Conservation (phyloP, 2,113 vertebrate genomes). For the Athene cunicularia region DNA sequence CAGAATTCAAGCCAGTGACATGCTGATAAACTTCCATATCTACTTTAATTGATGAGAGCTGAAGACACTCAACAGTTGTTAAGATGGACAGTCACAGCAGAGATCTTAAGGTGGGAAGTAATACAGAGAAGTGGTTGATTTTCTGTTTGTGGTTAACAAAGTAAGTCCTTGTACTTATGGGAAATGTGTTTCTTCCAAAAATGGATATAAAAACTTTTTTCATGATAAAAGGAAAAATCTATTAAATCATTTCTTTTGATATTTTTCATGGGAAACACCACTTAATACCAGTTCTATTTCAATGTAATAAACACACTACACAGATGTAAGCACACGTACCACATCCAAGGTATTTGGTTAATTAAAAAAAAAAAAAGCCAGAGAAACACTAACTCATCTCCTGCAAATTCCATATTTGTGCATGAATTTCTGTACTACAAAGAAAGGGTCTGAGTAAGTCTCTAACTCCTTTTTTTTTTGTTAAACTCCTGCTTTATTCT, state of each 20-base stretch:
- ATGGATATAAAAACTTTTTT: neutral
- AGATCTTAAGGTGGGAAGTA: neutral
- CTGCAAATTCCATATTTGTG: neutral
- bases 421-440: neutral
- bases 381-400: neutral
- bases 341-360: neutral
- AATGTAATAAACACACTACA: neutral
- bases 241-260: neutral
- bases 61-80: neutral
- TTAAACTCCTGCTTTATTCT: neutral
- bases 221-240: neutral
- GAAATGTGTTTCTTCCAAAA: neutral
- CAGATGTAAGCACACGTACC: neutral
- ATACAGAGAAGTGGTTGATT: neutral
- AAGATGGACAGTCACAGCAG: neutral
- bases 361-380: neutral
- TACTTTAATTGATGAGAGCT: neutral
- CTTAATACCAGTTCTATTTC: neutral
- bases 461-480: neutral
- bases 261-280: neutral
- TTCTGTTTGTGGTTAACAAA: conserved; percentile 7
- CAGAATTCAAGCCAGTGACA: neutral
- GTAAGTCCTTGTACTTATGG: neutral
- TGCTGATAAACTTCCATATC: neutral
- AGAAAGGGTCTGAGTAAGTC: neutral